A percentile compares a stretch with the other conserved stretches of the same genome.
Conservation (phyloP, 2,888 invertebrate species). For the Lacanobia wlatinum region DNA sequence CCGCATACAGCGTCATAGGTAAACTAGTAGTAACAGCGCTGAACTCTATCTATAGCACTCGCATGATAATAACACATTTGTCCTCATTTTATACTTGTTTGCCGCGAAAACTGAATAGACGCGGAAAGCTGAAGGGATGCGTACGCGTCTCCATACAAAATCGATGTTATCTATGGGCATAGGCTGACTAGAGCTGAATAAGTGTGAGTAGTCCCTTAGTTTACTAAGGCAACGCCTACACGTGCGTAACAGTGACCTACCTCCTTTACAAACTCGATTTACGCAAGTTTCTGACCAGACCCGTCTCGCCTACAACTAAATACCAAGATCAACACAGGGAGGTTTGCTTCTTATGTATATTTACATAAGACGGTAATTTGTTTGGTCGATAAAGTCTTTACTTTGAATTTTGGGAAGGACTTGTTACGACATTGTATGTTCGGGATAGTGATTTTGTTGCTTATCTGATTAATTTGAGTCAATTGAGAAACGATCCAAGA, state of each 20-base stretch:
- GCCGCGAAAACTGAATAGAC: no score
- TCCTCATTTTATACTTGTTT: no score
- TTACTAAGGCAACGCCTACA: not conserved
- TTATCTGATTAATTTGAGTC: not conserved
- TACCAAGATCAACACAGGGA: slow-evolving; percentile 21
- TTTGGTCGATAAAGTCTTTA: not conserved
- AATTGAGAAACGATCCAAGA: no score
- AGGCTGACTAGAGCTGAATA: no score
- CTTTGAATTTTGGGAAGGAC: not conserved
- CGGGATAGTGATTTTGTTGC: not conserved
- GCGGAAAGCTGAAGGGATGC: no score
- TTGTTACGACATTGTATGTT: not conserved
- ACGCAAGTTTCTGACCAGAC: not conserved
- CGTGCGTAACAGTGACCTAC: slow-evolving; percentile 8
- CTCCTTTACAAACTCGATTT: slow-evolving; percentile 1
- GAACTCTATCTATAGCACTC: no score
- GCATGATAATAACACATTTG: no score
- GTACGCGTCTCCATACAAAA: no score
- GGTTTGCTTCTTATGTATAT: slow-evolving; percentile 2
- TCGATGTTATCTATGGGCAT: no score
- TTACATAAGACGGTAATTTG: not conserved
- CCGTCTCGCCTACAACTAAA: slow-evolving; percentile 13
- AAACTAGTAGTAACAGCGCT: no score
- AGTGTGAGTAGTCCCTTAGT: no score
- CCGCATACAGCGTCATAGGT: no score